phyloP scores from a whole-genome alignment of 1,140 invertebrate species.

The Polypedilum vanderplanki region DNA sequence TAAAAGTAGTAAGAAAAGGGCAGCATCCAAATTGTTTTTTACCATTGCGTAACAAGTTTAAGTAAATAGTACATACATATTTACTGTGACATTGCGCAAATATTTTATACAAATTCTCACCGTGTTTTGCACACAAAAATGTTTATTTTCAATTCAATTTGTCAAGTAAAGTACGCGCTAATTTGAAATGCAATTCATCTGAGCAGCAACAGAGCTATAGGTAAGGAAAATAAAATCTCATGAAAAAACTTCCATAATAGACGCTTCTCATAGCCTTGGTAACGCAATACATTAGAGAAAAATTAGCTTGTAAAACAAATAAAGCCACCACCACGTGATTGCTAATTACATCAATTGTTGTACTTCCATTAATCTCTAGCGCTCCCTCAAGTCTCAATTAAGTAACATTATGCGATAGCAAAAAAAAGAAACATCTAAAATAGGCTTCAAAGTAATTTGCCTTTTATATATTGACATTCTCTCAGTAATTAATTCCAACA shows the following conservation, averaged over 20 bases:
- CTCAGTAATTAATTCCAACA: conserved; percentile 18
- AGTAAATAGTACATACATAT: background rate
- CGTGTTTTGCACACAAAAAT: background rate
- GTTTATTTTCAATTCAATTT: too few species aligned
- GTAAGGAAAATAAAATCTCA: background rate
- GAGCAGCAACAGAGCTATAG: background rate
- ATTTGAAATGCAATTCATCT: background rate
- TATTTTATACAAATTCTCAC: background rate
- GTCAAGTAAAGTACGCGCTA: too few species aligned
- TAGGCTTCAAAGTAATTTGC: background rate
- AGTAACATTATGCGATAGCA: background rate
- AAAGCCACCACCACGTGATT: conserved; percentile 16
- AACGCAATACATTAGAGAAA: background rate
- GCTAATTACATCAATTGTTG: conserved; percentile 13
- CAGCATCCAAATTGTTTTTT: too few species aligned
- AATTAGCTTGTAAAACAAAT: background rate
- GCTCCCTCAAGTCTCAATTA: background rate
- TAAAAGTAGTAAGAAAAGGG: too few species aligned
- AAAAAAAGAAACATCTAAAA: background rate
- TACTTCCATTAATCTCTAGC: background rate
- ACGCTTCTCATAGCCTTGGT: background rate
- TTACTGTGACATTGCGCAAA: background rate
- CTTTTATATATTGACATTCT: conserved; percentile 6
- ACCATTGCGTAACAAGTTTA: too few species aligned
- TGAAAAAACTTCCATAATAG: background rate